These are phyloP conservation scores for Caenorhabditis sp. DNA, from an alignment of 2,888 invertebrate genomes.

Conservation along the genomic window DNA sequence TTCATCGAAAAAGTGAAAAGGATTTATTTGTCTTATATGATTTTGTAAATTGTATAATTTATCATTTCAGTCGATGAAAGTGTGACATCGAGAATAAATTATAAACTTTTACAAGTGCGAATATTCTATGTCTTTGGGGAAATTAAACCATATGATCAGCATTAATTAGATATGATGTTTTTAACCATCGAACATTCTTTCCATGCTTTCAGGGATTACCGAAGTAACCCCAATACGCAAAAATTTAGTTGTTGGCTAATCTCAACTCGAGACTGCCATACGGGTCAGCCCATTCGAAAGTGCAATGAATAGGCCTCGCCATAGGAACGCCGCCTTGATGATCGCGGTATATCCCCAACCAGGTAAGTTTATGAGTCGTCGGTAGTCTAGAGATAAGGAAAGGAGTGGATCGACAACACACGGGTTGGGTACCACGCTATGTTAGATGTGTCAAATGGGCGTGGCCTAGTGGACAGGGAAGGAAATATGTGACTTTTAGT, in stretches of 20 bases:
- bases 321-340: constrained; percentile 1
- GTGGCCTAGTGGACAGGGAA: too few species aligned
- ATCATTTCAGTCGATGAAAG: background rate
- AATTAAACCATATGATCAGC: too few species aligned
- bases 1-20: background rate
- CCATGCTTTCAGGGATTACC: background rate
- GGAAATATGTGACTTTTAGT: too few species aligned
- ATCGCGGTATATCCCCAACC: constrained; percentile 2
- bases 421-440: too few species aligned
- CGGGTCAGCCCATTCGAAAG: constrained; percentile 77
- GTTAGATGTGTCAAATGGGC: too few species aligned
- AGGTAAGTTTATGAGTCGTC: constrained; percentile 1
- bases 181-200: too few species aligned
- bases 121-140: too few species aligned
- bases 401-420: too few species aligned
- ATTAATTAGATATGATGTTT: too few species aligned
- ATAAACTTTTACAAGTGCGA: too few species aligned
- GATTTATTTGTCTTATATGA: background rate
- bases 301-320: constrained; percentile 2
- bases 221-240: constrained; percentile 38
- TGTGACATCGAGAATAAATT: background rate
- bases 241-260: constrained; percentile 71
- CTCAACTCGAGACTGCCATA: constrained; percentile 80
- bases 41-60: background rate
- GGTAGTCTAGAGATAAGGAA: too few species aligned